These are phyloP conservation scores for Hucho hucho DNA, from an alignment of 2,113 vertebrate genomes.

Conservation along the genomic window DNA sequence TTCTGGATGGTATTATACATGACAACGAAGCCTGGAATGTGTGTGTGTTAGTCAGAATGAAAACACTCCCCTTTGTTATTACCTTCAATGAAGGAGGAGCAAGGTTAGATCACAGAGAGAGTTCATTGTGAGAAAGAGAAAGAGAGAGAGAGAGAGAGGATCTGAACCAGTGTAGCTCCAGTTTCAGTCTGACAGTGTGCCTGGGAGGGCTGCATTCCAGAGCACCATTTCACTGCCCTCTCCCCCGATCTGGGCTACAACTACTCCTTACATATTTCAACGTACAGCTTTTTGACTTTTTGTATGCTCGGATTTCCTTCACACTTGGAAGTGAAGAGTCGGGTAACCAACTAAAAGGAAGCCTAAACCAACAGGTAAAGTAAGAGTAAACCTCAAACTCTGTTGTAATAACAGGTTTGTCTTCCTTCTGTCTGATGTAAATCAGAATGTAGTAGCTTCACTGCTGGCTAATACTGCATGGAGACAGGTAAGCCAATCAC, in stretches of 20 bases:
- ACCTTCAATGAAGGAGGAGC: neutral
- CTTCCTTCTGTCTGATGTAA: neutral
- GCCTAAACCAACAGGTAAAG: neutral
- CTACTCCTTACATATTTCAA: neutral
- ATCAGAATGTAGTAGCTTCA: neutral
- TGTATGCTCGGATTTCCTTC: neutral
- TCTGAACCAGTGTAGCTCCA: neutral
- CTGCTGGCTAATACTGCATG: neutral
- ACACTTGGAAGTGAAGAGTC: neutral
- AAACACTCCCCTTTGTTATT: neutral
- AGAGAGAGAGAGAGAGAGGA: neutral
- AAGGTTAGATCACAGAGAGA: neutral
- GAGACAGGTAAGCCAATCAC: neutral
- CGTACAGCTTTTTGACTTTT: neutral
- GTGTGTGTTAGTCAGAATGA: neutral
- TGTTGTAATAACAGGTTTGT: slow-evolving; percentile 1
- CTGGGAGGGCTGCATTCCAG: slow-evolving; percentile 56
- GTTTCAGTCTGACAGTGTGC: neutral
- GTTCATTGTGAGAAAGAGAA: neutral
- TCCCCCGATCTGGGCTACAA: slow-evolving; percentile 3
- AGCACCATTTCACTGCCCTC: slow-evolving; percentile 23
- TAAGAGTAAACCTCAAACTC: neutral
- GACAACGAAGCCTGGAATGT: neutral
- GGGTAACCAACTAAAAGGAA: neutral
- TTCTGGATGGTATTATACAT: neutral